Evolutionary conservation across 2,888 invertebrate species (phyloP).

Genomic region (Lacanobia oleracea): DNA sequence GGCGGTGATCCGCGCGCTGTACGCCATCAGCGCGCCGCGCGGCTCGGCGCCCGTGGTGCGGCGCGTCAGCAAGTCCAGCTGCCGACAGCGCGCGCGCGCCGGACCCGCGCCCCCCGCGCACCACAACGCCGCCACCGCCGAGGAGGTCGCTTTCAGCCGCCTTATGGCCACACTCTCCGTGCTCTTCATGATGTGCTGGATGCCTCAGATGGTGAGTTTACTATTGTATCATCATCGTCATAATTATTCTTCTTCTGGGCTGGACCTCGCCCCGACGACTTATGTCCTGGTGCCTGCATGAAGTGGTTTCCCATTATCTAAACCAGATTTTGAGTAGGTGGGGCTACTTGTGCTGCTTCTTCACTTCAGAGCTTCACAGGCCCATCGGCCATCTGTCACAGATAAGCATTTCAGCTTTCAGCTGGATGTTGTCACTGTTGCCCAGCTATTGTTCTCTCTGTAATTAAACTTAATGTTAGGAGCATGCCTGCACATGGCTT

Average conservation of each 20-base stretch:
- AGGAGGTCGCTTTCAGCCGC: conserved; percentile 96
- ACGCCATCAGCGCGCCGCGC: conserved; percentile 88
- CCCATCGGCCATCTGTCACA: not conserved
- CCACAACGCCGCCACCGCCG: conserved; percentile 92
- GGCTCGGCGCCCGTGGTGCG: conserved; percentile 80
- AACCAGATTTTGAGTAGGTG: not conserved
- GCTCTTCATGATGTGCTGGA: conserved; percentile 96
- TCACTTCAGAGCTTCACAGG: not conserved
- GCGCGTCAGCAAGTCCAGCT: conserved; percentile 83
- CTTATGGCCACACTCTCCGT: conserved; percentile 96
- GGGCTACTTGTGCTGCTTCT: not conserved
- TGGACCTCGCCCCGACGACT: not conserved
- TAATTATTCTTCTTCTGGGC: not conserved
- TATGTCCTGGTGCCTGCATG: not conserved
- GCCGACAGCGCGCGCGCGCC: conserved; percentile 74
- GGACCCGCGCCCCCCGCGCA: conserved; percentile 66
- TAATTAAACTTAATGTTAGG: not conserved
- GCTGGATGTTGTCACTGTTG: not conserved
- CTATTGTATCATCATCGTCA: not conserved
- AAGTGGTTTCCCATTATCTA: not conserved
- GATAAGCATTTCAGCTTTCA: too few relatives aligned
- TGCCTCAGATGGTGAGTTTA: conserved; percentile 95
- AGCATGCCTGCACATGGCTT: not conserved
- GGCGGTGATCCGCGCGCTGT: conserved; percentile 94
- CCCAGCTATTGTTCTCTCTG: not conserved